Base-by-base conservation (phyloP, 2,797 vertebrate genomes). In the Australoheros facetus region DNA sequence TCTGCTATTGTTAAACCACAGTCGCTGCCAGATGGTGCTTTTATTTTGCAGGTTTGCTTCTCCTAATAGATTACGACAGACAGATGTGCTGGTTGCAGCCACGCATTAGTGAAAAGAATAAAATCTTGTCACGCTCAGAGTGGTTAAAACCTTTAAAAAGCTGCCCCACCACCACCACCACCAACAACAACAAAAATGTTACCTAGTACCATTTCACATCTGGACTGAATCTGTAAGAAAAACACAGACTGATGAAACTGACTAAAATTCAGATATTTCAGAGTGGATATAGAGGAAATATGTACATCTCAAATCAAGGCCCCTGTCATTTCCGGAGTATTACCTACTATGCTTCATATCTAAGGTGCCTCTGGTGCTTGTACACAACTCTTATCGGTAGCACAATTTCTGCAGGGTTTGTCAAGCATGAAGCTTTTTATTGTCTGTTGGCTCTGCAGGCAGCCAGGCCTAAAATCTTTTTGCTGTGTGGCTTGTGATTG, bases 391-490 rank as follows among this genome's bases (percentile, higher is more conserved):
- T 57, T 42, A 71, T 17, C 80, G 51, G 77, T 71, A 48, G 78
- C 57, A 77, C 74, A 74, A 64, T 89, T 87, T 87, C 64, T 87
- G 70, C 80, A 73, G 75, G 80, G 75, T 73, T 87, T 59, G 57
- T 89, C 85, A 84, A 83, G 89, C 87, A 81, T 93, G 89, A 90
- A 85, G 83, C 30, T 19, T 81, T 93, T 93, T 89, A 91, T 93
- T 94, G 90, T 94, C 86, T 91, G 87, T 80, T 78, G 85, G 77
- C 82, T 89, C 88, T 89, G 93, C 82, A 23, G 79, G 56, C 73
- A 59, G 85, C 89, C 91, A 91, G 26, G 69, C 88, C 78, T 86
- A 73, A 92, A 90, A 90, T 92, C 80, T 81, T 81, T 78, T 85
- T 76, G 69, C 56, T 58, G 77, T 90, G 82, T 79, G 84, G 75